A percentile compares a stretch with the other conserved stretches of the same genome.
These are phyloP conservation scores for Hypomecis atomaria DNA, from an alignment of 2,888 invertebrate genomes.

Conservation along the genomic window DNA sequence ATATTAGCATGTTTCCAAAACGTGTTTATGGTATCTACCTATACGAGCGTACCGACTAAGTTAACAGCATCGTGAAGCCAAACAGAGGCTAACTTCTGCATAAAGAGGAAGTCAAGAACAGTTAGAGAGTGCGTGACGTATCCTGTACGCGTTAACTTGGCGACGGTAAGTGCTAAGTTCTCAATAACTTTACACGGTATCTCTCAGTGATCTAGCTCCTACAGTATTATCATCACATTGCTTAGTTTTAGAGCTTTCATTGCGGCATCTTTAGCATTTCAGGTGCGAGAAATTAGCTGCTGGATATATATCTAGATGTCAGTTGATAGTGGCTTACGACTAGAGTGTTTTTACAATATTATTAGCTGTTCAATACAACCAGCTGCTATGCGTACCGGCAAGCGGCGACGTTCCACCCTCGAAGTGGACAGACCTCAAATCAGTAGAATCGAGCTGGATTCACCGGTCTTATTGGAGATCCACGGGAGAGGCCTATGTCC, in stretches of 20 bases:
- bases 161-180: slow-evolving; percentile 50
- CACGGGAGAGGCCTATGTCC: too few relatives aligned
- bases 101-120: slow-evolving; percentile 37
- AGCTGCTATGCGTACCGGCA: too few relatives aligned
- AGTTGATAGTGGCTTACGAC: too few relatives aligned
- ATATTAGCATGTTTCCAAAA: not conserved
- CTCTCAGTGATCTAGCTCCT: slow-evolving; percentile 47
- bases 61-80: slow-evolving; percentile 16
- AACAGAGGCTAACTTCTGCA: slow-evolving; percentile 35
- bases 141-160: slow-evolving; percentile 36
- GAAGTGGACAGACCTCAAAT: too few relatives aligned
- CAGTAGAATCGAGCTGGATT: too few relatives aligned
- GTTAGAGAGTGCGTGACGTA: slow-evolving; percentile 38
- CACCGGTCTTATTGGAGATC: too few relatives aligned
- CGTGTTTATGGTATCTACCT: not conserved
- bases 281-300: too few relatives aligned
- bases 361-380: too few relatives aligned
- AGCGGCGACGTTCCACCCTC: too few relatives aligned
- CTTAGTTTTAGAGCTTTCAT: not conserved
- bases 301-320: too few relatives aligned
- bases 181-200: slow-evolving; percentile 32
- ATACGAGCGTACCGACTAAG: slow-evolving; percentile 8
- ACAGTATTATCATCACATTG: not conserved
- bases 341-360: too few relatives aligned
- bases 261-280: too few relatives aligned